Conservation (phyloP, 2,113 vertebrate species). For the Pycnonotus jocosus region DNA sequence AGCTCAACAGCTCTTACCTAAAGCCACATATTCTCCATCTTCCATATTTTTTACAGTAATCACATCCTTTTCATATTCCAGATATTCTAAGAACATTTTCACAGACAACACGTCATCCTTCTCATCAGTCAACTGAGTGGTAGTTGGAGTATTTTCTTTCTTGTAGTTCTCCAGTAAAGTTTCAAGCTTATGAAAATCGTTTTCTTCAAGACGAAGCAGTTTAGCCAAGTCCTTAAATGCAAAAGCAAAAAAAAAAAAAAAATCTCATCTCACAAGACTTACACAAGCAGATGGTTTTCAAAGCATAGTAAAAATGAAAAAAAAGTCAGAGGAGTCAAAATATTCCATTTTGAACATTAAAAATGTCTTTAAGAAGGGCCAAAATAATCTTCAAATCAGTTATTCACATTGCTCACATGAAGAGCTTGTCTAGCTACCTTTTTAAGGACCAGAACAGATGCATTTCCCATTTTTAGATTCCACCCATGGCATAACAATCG, state of each 20-base stretch:
- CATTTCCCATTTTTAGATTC: not conserved
- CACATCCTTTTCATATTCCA: slow-evolving; percentile 81
- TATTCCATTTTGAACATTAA: not conserved
- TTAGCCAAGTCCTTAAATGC: slow-evolving; percentile 70
- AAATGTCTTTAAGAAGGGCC: not conserved
- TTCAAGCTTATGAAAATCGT: slow-evolving; percentile 78
- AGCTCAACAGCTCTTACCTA: slow-evolving; percentile 64
- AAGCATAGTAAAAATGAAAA: not conserved
- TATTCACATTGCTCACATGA: not conserved
- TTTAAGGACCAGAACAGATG: not conserved
- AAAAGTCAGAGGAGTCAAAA: not conserved
- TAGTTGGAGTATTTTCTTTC: slow-evolving; percentile 70
- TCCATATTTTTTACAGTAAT: slow-evolving; percentile 76
- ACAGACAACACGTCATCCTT: slow-evolving; percentile 68
- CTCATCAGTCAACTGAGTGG: slow-evolving; percentile 79
- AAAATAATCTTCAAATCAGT: not conserved
- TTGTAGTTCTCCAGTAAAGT: slow-evolving; percentile 81
- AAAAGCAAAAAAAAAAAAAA: not conserved
- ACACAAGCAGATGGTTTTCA: not conserved
- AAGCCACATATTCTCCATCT: slow-evolving; percentile 67
- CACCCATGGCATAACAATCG: not conserved
- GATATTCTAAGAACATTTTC: slow-evolving; percentile 84
- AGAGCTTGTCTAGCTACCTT: not conserved
- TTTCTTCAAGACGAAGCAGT: slow-evolving; percentile 75
- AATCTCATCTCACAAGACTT: not conserved